Percentiles rank a stretch among this genome's conserved stretches.
Conservation (phyloP, 2,888 invertebrate species). For the Cephus nigrinus region DNA sequence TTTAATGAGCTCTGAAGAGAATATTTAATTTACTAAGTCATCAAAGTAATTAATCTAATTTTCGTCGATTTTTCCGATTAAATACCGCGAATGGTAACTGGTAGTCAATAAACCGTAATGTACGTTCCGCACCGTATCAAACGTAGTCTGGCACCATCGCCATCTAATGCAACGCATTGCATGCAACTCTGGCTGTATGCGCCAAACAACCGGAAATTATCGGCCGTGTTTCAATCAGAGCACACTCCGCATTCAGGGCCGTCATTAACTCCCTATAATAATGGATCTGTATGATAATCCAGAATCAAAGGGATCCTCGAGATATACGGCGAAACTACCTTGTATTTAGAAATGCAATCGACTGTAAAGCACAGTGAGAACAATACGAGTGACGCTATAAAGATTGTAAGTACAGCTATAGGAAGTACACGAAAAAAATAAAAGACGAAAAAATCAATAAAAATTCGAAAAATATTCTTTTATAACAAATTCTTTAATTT, state of each 20-base stretch:
- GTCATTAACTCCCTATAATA: slow-evolving; percentile 50
- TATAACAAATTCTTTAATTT: too few relatives aligned
- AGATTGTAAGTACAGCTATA: too few relatives aligned
- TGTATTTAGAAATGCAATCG: slow-evolving; percentile 22
- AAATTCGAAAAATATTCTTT: too few relatives aligned
- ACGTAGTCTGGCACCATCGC: slow-evolving; percentile 34
- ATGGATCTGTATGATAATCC: slow-evolving; percentile 47
- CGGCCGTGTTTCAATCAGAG: slow-evolving; percentile 53
- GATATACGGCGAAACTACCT: slow-evolving; percentile 3
- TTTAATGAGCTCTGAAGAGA: not conserved
- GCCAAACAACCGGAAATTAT: slow-evolving; percentile 54
- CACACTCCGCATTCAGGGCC: slow-evolving; percentile 36
- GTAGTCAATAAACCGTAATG: slow-evolving; percentile 35
- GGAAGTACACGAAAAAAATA: too few relatives aligned
- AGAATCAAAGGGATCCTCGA: slow-evolving; percentile 24
- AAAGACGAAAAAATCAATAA: too few relatives aligned
- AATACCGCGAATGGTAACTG: too few relatives aligned
- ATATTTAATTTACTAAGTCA: too few relatives aligned
- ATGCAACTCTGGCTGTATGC: slow-evolving; percentile 36
- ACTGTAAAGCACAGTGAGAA: slow-evolving; percentile 20
- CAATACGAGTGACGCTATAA: slow-evolving; percentile 17
- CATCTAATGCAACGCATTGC: slow-evolving; percentile 40
- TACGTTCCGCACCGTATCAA: slow-evolving; percentile 35
- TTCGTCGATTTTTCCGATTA: too few relatives aligned
- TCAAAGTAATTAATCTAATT: too few relatives aligned